These are phyloP conservation scores for Tholera decimalis DNA, from an alignment of 2,888 invertebrate genomes.

Conservation along the genomic window DNA sequence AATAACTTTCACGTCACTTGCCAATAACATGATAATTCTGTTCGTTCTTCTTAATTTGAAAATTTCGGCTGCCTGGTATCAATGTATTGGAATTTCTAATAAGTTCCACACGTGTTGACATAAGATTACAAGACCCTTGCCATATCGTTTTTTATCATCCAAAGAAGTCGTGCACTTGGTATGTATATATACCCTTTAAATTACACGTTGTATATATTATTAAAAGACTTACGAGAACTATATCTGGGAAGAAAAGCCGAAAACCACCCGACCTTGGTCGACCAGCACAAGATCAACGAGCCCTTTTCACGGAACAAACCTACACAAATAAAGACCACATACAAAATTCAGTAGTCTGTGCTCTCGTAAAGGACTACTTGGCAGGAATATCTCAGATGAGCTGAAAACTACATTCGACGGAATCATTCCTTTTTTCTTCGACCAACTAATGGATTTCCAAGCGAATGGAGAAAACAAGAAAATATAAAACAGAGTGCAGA, in stretches of 20 bases:
- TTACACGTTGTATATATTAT: too few relatives aligned
- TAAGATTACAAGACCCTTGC: too few relatives aligned
- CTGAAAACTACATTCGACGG: slow-evolving; percentile 74
- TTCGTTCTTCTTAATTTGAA: too few relatives aligned
- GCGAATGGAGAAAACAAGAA: slow-evolving; percentile 68
- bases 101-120: too few relatives aligned
- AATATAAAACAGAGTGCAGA: slow-evolving; percentile 63
- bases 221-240: background rate
- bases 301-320: background rate
- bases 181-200: too few relatives aligned
- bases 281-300: background rate
- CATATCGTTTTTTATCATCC: too few relatives aligned
- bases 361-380: slow-evolving; percentile 50
- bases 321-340: slow-evolving; percentile 12
- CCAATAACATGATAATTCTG: too few relatives aligned
- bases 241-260: background rate
- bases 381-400: slow-evolving; percentile 74
- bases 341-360: slow-evolving; percentile 62
- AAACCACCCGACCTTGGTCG: background rate
- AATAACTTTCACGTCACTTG: too few relatives aligned
- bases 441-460: slow-evolving; percentile 79
- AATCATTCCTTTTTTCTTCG: slow-evolving; percentile 68
- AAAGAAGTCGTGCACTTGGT: too few relatives aligned
- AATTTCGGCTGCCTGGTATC: too few relatives aligned
- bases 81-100: too few relatives aligned